Percentiles rank a stretch among this genome's conserved stretches.
Evolutionary conservation across 2,888 invertebrate genomes (phyloP).

Genomic region (Lasioglossum pauxillum): DNA sequence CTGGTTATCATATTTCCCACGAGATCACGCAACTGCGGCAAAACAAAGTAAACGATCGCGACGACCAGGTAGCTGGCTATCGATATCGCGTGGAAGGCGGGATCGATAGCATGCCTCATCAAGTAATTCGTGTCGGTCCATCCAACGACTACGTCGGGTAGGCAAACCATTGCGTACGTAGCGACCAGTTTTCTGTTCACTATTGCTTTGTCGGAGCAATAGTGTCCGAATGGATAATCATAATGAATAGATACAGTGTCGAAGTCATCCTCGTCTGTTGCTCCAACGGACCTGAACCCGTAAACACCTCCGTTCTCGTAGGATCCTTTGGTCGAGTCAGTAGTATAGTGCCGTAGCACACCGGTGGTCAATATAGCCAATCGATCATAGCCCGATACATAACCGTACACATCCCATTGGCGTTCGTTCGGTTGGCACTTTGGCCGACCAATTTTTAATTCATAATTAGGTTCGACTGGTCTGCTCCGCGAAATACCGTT

Average conservation of each 20-base stretch:
- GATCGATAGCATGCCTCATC: constrained; percentile 91
- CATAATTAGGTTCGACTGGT: constrained; percentile 68
- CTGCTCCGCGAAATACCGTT: constrained; percentile 44
- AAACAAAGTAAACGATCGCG: constrained; percentile 92
- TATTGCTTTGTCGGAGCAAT: constrained; percentile 92
- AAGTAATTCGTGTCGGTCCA: constrained; percentile 91
- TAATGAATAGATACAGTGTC: constrained; percentile 85
- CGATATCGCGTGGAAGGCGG: constrained; percentile 90
- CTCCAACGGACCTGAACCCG: constrained; percentile 67
- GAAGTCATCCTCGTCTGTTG: constrained; percentile 84
- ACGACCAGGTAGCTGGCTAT: constrained; percentile 90
- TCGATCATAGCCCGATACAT: constrained; percentile 76
- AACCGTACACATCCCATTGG: constrained; percentile 80
- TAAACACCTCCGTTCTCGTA: constrained; percentile 80
- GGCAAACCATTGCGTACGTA: constrained; percentile 90
- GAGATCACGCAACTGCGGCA: constrained; percentile 92
- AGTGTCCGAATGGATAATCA: constrained; percentile 91
- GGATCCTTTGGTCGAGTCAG: constrained; percentile 83
- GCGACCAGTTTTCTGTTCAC: constrained; percentile 85
- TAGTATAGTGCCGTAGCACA: constrained; percentile 89
- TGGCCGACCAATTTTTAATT: constrained; percentile 78
- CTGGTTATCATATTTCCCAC: constrained; percentile 94
- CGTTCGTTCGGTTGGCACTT: constrained; percentile 78
- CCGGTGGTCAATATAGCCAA: constrained; percentile 89
- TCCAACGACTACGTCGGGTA: constrained; percentile 89